These are phyloP conservation scores for Chrysemys picta DNA, from an alignment of 2,113 vertebrate species.

Conservation along the genomic window DNA sequence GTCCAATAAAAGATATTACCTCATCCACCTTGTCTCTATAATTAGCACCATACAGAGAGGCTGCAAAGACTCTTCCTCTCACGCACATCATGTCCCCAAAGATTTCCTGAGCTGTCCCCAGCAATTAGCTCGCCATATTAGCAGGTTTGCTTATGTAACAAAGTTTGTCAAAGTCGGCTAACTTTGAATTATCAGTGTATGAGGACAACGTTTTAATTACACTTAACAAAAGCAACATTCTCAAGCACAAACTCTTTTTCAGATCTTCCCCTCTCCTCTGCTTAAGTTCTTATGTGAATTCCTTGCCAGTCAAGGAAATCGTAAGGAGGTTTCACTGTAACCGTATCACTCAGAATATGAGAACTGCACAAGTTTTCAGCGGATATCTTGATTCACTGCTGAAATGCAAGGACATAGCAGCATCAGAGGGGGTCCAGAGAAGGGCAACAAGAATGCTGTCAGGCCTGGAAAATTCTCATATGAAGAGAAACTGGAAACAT, in stretches of 20 bases:
- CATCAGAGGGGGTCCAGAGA: too few species aligned
- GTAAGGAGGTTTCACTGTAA: too few species aligned
- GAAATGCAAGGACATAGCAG: too few species aligned
- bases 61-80: background rate
- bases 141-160: background rate
- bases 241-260: background rate
- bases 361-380: too few species aligned
- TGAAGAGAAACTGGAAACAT: too few species aligned
- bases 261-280: too few species aligned
- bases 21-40: background rate
- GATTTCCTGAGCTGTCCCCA: background rate
- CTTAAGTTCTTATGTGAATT: too few species aligned
- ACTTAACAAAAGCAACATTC: background rate
- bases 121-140: background rate
- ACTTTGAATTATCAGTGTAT: background rate
- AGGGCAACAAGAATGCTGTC: too few species aligned
- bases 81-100: background rate
- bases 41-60: background rate
- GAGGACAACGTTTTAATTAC: background rate
- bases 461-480: too few species aligned
- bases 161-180: background rate
- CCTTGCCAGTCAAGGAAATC: too few species aligned
- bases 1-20: background rate
- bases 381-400: too few species aligned
- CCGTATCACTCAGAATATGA: too few species aligned